Conservation (phyloP, 2,888 invertebrate species). For the Diaphora mendica region DNA sequence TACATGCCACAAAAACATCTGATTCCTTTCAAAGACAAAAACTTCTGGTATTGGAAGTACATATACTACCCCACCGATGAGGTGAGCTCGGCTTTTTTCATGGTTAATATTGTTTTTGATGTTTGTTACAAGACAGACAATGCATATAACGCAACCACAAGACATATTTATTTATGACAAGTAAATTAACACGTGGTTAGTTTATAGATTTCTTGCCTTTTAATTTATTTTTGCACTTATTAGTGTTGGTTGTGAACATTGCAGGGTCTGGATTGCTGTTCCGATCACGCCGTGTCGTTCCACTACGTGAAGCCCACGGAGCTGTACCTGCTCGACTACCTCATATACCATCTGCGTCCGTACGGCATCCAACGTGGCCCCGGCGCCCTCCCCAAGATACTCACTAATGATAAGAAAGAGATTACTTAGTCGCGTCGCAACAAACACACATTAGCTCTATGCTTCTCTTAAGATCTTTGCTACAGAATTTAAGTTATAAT, state of each 20-base stretch:
- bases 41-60: conserved; percentile 97
- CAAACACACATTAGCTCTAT: neutral
- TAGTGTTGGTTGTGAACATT: neutral
- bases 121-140: neutral
- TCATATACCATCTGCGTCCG: conserved; percentile 96
- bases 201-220: neutral
- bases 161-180: no score
- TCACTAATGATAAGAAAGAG: conserved; percentile 46
- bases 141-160: neutral
- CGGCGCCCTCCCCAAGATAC: conserved; percentile 69
- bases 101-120: neutral
- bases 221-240: neutral
- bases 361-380: conserved; percentile 88
- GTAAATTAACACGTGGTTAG: neutral
- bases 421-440: neutral
- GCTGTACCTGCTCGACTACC: conserved; percentile 97
- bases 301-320: conserved; percentile 96
- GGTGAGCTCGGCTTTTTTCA: conserved; percentile 79
- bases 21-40: conserved; percentile 93
- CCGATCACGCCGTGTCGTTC: conserved; percentile 97
- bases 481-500: neutral
- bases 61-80: conserved; percentile 96
- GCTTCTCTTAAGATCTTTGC: neutral
- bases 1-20: conserved; percentile 97
- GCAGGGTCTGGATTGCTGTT: conserved; percentile 95